A percentile compares a stretch with the other conserved stretches of the same genome.
Evolutionary conservation across 2,888 invertebrate genomes (phyloP).

Genomic region (Eristalis tenax): DNA sequence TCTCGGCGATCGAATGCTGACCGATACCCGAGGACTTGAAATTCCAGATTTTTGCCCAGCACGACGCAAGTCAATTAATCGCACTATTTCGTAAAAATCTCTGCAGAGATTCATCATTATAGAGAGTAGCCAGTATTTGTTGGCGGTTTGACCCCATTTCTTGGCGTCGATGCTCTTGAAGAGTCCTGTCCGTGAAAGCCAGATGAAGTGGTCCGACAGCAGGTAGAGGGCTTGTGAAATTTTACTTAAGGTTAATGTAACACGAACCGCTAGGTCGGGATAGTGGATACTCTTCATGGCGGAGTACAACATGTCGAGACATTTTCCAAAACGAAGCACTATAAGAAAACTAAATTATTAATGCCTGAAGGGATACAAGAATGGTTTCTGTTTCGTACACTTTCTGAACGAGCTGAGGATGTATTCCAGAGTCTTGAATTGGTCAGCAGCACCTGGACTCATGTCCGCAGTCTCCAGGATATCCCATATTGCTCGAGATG

Average conservation of each 20-base stretch:
- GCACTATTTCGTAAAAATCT: conserved; percentile 91
- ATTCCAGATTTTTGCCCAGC: conserved; percentile 80
- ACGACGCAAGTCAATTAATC: conserved; percentile 84
- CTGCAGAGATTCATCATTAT: conserved; percentile 90
- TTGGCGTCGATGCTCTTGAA: conserved; percentile 86
- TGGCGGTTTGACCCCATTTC: conserved; percentile 88
- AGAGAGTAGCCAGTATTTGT: conserved; percentile 92
- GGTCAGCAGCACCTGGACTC: conserved; percentile 86
- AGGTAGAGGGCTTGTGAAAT: conserved; percentile 90
- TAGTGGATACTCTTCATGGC: conserved; percentile 88
- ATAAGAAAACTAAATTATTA: conserved; percentile 77
- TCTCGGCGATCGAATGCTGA: conserved; percentile 74
- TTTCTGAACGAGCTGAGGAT: conserved; percentile 93
- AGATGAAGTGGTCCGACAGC: conserved; percentile 92
- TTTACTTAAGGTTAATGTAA: conserved; percentile 89
- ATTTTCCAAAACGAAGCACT: conserved; percentile 94
- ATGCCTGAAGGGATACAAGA: neutral
- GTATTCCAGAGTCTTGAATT: conserved; percentile 90
- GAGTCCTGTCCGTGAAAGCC: conserved; percentile 89
- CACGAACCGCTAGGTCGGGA: conserved; percentile 86
- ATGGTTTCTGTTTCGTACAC: conserved; percentile 82
- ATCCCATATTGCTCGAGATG: conserved; percentile 90
- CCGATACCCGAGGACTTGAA: conserved; percentile 74
- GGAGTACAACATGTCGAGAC: conserved; percentile 89
- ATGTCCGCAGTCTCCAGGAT: conserved; percentile 84